Percentiles rank a stretch among this genome's conserved stretches.
phyloP scores from a whole-genome alignment of 2,797 vertebrate genomes.

The Odontamblyopus rebecca region DNA sequence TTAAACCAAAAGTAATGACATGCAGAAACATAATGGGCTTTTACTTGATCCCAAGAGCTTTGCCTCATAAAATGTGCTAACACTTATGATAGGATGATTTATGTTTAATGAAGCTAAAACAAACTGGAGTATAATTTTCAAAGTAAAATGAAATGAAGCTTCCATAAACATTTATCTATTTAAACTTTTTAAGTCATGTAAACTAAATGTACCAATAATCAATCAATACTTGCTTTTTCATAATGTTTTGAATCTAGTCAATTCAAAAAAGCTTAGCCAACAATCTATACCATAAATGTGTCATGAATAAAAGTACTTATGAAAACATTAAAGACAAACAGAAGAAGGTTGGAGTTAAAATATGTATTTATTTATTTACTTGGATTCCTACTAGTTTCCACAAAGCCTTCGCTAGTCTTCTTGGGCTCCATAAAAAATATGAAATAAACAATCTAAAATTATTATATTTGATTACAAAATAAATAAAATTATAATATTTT shows the following conservation, averaged over 20 bases:
- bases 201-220: neutral
- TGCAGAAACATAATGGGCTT: neutral
- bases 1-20: neutral
- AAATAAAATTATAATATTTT: no score
- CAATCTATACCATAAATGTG: no score
- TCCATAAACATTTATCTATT: neutral
- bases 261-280: no score
- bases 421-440: no score
- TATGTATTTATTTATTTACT: no score
- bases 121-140: neutral
- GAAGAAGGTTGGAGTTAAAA: neutral
- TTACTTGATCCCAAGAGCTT: slow-evolving; percentile 1
- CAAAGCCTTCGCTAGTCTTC: no score
- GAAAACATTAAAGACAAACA: no score
- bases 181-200: neutral
- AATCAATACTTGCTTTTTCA: neutral
- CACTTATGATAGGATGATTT: neutral
- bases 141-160: neutral
- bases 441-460: neutral
- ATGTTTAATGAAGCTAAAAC: slow-evolving; percentile 5
- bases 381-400: no score
- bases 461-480: neutral
- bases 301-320: neutral
- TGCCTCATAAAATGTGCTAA: slow-evolving; percentile 1
- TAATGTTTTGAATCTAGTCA: no score